Conservation (phyloP, 2,113 vertebrate species). For the Cyprinus carpio region DNA sequence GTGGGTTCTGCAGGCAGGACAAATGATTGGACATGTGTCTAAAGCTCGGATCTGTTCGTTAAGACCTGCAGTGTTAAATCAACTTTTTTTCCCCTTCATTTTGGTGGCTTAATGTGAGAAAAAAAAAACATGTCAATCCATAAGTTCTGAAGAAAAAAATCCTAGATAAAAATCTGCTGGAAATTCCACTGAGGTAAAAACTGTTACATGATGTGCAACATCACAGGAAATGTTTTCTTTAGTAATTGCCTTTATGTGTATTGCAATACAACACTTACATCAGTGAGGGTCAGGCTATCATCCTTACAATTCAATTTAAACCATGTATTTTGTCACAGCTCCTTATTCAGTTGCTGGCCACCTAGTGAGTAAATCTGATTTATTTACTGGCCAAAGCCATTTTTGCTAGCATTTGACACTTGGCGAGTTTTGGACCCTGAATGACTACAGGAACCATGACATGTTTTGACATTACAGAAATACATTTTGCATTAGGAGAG, state of each 20-base stretch:
- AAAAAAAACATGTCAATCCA: background rate
- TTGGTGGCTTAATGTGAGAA: background rate
- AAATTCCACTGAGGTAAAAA: conserved; percentile 1
- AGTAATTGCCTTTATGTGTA: background rate
- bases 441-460: background rate
- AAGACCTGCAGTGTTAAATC: background rate
- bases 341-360: background rate
- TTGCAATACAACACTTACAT: conserved; percentile 3
- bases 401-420: background rate
- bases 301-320: background rate
- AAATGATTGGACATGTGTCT: background rate
- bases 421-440: background rate
- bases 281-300: background rate
- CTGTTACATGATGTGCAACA: background rate
- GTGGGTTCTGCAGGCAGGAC: background rate
- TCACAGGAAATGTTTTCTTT: background rate
- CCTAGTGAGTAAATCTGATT: conserved; percentile 2
- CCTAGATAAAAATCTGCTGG: background rate
- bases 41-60: background rate
- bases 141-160: background rate
- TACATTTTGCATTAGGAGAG: background rate
- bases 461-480: background rate
- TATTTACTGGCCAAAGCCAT: background rate
- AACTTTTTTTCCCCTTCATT: background rate
- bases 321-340: background rate